Conservation (phyloP, 2,888 invertebrate species). For the Scaptomyza reducta region DNA sequence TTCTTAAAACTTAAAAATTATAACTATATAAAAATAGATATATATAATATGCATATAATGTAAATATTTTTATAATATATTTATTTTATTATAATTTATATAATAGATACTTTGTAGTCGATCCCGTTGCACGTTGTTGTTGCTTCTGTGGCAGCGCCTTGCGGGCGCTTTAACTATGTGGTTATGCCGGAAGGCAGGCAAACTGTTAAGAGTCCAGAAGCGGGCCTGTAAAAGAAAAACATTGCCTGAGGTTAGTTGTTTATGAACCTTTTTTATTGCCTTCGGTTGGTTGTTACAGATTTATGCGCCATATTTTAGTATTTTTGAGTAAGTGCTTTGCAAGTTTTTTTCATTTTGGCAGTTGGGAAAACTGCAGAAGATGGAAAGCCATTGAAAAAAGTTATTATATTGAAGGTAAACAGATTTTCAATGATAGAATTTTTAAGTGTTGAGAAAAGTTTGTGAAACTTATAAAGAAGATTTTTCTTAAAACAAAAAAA, state of each 20-base stretch:
- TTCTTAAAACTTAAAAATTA: too few relatives aligned
- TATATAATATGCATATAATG: too few relatives aligned
- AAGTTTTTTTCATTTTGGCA: constrained; percentile 26
- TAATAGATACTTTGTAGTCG: constrained; percentile 13
- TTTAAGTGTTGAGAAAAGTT: not conserved
- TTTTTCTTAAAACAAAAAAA: too few relatives aligned
- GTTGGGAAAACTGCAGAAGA: constrained; percentile 8
- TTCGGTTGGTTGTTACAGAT: constrained; percentile 60
- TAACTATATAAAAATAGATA: too few relatives aligned
- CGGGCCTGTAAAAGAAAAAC: constrained; percentile 38
- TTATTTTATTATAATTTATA: too few relatives aligned
- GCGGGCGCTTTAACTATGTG: constrained; percentile 52
- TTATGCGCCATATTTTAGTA: constrained; percentile 66
- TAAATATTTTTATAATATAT: too few relatives aligned
- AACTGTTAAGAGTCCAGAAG: constrained; percentile 13
- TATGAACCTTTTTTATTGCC: constrained; percentile 74
- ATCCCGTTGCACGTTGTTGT: not conserved
- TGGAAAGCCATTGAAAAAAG: not conserved
- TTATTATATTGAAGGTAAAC: not conserved
- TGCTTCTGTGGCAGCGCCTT: constrained; percentile 40
- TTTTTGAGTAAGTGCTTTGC: constrained; percentile 38
- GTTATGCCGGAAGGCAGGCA: constrained; percentile 21
- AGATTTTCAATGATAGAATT: not conserved
- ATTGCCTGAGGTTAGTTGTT: constrained; percentile 73
- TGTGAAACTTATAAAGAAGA: too few relatives aligned